Evolutionary conservation across 37 sponge, comb jelly and placozoan genomes (phyloP), one percentile per base, ranked within the genome.

Genomic region (Mnemiopsis leidyi): DNA sequence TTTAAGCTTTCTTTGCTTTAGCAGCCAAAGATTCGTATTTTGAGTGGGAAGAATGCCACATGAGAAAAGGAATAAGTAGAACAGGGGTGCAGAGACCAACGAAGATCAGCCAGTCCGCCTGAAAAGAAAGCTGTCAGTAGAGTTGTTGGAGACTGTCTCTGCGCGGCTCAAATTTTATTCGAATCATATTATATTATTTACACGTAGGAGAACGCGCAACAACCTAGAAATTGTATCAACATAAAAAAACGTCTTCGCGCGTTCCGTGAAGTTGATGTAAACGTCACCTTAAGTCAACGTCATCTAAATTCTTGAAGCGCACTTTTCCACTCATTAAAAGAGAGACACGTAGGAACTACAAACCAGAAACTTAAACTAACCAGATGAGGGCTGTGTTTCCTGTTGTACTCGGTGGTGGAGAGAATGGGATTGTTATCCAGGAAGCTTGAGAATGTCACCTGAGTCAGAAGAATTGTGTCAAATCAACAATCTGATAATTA

Each of bases 401-500:
- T 38, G 24, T 85, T 28, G 61, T 85, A 85, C 40, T 85, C 90
- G 23, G 90, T 40, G 29, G 36, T 33, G 35, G 90, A 85, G 28
- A 85, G 48, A 61, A 85, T 85, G 61, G 90, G 90, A 61, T 85
- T 85, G 90, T 85, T 85, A 29, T 85, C 90, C n/a, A 85, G 90
- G 90, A 85, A 85, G 36, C 90, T 85, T 13, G 90, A 85, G 90
- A 32, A 85, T n/a, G 90, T 32, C 5, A 85, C 90, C 90, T 85
- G 90, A 39, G 13, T 48, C n/a, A n/a, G n/a, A n/a, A n/a, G n/a
- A n/a, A n/a, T n/a, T n/a, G n/a, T n/a, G n/a, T n/a, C n/a, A n/a
- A n/a, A n/a, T n/a, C n/a, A n/a, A n/a, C n/a, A n/a, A n/a, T n/a
- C n/a, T n/a, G n/a, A n/a, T n/a, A n/a, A n/a, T n/a, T n/a, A n/a